These are phyloP conservation scores for Neomonachus schauinslandi DNA, from an alignment of 2,113 vertebrate genomes.

Conservation along the genomic window DNA sequence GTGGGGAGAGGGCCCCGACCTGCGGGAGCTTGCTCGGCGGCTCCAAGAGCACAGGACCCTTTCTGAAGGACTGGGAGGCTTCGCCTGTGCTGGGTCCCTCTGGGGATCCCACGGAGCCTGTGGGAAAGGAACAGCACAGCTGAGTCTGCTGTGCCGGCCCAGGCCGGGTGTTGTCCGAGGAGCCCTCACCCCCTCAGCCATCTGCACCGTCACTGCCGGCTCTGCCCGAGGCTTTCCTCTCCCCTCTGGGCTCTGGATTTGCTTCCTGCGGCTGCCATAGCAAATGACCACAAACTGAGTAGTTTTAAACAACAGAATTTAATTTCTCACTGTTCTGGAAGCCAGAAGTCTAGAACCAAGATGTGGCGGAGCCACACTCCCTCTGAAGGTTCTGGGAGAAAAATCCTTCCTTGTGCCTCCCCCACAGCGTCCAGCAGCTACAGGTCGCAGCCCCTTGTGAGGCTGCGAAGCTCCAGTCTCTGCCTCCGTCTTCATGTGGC, in stretches of 20 bases:
- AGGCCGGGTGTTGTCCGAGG: background rate
- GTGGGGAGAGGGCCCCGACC: background rate
- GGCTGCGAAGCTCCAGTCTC: background rate
- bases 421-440: rapidly evolving
- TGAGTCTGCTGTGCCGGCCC: background rate
- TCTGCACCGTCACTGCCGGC: background rate
- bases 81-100: background rate
- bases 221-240: background rate
- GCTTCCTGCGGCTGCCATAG: background rate
- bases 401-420: background rate
- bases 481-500: background rate
- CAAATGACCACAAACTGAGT: background rate
- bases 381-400: background rate
- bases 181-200: background rate
- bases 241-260: background rate
- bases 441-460: background rate
- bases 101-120: background rate
- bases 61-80: background rate
- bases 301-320: background rate
- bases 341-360: background rate
- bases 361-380: background rate
- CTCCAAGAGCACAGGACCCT: background rate
- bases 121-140: background rate
- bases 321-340: background rate
- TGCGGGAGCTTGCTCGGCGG: background rate